Percentiles rank a stretch among this genome's conserved stretches.
phyloP scores from a whole-genome alignment of 2,888 invertebrate genomes.

The Drosophila bunnanda region DNA sequence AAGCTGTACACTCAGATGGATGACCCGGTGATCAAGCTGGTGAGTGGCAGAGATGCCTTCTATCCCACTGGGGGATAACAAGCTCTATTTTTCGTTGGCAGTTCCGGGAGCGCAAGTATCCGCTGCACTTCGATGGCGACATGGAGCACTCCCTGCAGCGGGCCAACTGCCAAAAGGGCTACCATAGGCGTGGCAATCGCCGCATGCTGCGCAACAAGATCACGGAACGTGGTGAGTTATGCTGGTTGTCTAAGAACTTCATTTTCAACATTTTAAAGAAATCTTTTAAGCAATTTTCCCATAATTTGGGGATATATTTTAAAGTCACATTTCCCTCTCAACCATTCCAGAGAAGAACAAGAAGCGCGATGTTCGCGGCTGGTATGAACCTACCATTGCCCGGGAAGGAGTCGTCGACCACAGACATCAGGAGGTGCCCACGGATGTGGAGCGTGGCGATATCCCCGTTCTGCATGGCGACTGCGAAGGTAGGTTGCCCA shows the following conservation, averaged over 20 bases:
- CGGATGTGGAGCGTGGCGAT: conserved; percentile 87
- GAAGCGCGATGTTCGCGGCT: conserved; percentile 85
- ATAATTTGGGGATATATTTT: neutral
- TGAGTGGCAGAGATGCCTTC: conserved; percentile 56
- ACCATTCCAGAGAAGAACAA: conserved; percentile 83
- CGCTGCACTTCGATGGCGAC: conserved; percentile 83
- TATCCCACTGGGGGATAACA: neutral
- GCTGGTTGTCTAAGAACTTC: neutral
- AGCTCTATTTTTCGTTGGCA: conserved; percentile 38
- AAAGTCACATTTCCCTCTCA: neutral
- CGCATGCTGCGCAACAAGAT: conserved; percentile 83
- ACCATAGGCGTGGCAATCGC: conserved; percentile 82
- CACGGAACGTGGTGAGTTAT: conserved; percentile 82
- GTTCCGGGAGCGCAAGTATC: conserved; percentile 85
- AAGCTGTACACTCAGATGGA: conserved; percentile 85
- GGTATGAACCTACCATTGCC: conserved; percentile 78
- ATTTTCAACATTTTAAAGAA: no score
- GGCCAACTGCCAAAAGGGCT: conserved; percentile 84
- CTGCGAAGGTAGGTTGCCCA: conserved; percentile 85
- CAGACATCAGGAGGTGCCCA: conserved; percentile 80
- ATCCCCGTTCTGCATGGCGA: conserved; percentile 87
- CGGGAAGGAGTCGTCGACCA: conserved; percentile 76
- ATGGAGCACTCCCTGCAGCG: conserved; percentile 83
- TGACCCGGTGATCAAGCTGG: conserved; percentile 84
- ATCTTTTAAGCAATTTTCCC: neutral